These are phyloP conservation scores for Cisticola juncidis DNA, from an alignment of 2,113 vertebrate genomes.

Conservation along the genomic window DNA sequence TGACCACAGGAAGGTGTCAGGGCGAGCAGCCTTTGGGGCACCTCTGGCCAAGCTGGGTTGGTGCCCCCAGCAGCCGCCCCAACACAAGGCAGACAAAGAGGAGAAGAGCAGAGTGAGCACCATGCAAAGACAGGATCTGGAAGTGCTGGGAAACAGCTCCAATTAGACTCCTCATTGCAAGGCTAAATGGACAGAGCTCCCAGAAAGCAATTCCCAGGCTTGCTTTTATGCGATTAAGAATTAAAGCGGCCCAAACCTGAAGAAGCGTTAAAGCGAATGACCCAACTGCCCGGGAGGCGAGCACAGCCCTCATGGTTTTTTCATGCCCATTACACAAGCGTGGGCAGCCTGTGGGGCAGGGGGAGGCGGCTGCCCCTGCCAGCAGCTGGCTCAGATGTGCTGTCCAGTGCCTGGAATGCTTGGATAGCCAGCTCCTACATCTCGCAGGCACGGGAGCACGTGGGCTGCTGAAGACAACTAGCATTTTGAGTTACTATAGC, in stretches of 20 bases:
- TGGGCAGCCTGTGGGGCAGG: background rate
- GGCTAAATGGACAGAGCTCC: conserved; percentile 23
- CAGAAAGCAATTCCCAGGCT: conserved; percentile 22
- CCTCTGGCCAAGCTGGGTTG: accelerated
- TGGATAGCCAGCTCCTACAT: background rate
- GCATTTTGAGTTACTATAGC: conserved; percentile 52
- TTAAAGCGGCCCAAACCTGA: conserved; percentile 37
- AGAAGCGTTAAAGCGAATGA: conserved; percentile 10
- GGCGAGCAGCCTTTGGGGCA: accelerated
- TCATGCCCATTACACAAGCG: background rate
- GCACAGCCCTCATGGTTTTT: background rate
- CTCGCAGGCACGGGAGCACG: conserved; percentile 11
- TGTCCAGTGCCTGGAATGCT: background rate
- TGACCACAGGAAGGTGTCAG: background rate
- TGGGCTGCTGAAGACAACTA: conserved; percentile 30
- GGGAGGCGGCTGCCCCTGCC: background rate
- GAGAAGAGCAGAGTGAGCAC: background rate
- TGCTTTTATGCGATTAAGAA: conserved; percentile 33
- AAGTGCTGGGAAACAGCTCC: background rate
- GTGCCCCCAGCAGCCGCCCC: accelerated
- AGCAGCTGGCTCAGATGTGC: accelerated
- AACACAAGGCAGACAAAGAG: background rate
- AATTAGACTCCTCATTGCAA: background rate
- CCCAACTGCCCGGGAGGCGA: background rate
- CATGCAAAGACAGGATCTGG: accelerated